Base-by-base conservation (phyloP, 1,140 invertebrate genomes). In the Hypothenemus hampei region DNA sequence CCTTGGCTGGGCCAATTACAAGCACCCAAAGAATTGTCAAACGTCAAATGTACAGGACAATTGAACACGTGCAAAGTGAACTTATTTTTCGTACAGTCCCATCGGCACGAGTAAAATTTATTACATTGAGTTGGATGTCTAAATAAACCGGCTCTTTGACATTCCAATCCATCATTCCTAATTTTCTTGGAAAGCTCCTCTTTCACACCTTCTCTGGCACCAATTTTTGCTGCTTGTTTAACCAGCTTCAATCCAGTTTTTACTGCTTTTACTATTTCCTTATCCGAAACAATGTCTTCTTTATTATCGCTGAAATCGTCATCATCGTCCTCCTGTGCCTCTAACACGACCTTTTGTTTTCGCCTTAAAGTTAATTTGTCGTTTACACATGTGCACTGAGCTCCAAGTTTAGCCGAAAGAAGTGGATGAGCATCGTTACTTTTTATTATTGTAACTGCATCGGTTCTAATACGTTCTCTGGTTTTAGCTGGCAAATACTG, bases 1-100 rank as follows among this genome's bases (percentile, higher is more conserved):
- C 86, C 86, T 64, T 87, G 83, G 59, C 84, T 87, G 1, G 86
- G 86, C 85, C 86, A 90, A 67, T 90, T 90, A 61, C 89, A 91
- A 39, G 87, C 89, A 20, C 84, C 80, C 52, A 87, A 75, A 21
- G 71, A 79, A 8, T 80, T 76, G 67, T 91, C 88, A 61, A 89
- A 91, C 18, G 84, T 86, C 26, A 90, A 73, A 65, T 87, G 84
- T 40, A 91, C 79, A 0, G 89, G 87, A 67, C 89, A 91, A 59
- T 87, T 86, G 67, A 91, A 87, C 1, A 86, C 76, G 61, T 88
- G 84, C 4, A 91, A 75, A 4, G 86, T 88, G 67, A 83, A 91
- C 57, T 79, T 80, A 56, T 88, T 82, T 58, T 89, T 85, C 70
- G 81, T 85, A 54, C 83, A 79, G 64, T 91, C 88, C 85, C 85